Base-by-base conservation (phyloP, 2,888 invertebrate species). In the Drosophila demipolita region DNA sequence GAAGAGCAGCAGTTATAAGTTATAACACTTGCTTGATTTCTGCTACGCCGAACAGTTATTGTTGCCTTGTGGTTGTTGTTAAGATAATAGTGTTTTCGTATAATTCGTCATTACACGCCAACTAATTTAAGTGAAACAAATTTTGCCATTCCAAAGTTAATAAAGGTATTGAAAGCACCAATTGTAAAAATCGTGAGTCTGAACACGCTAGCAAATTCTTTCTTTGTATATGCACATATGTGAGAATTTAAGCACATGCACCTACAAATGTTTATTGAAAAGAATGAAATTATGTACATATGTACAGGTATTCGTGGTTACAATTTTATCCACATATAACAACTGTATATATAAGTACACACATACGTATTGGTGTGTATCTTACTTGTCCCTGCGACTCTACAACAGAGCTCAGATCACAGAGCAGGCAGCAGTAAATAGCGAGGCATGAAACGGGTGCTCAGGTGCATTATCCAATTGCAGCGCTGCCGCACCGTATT, bases 401-500 rank as follows among this genome's bases (percentile, higher is more conserved):
- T 57, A 54, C 50, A 35, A 55, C 58, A 58, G 60, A 63, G 70
- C 45, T 8, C 45, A 23, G 45, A 23, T 23, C 26, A 45, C 26
- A 45, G 45, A 45, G 45, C 23, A 45, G 23, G 45, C 67, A 58
- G 66, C 71, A 71, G 73, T 73, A 75, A 74, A 72, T 76, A 73
- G 78, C 63, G 75, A 72, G 75, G 67, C 69, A 71, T 68, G 78
- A 83, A 87, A 80, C 78, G 76, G 88, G 70, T 80, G 87, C 87
- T 89, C 87, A 87, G 88, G 70, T 80, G 87, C 88, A 87, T 88
- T 87, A 87, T 87, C 84, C 88, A 89, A 89, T 85, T 89, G 88
- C 79, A 83, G 77, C 73, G 76, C 73, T 83, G 87, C 74, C 74
- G 73, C 73, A 64, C 78, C 65, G 73, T 70, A 73, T 55, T 80